Base-by-base conservation (phyloP, 2,113 vertebrate species). In the Labrus mixtus region DNA sequence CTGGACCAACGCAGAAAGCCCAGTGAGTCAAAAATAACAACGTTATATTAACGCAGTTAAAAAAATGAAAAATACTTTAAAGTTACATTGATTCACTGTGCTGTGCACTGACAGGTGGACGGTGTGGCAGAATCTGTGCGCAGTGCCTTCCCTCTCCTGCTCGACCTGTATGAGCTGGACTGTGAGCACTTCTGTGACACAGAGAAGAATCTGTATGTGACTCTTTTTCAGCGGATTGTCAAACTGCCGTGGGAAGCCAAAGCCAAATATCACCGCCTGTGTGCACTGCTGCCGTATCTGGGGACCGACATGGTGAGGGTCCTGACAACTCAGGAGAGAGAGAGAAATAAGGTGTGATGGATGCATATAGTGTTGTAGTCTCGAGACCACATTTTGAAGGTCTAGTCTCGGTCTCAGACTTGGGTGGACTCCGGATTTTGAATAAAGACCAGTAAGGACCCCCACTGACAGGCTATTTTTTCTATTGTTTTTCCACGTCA, bases 1-100 rank as follows among this genome's bases (percentile, higher is more conserved):
- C 63, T 97, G 96, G 96, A 94, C 91, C 90, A 95, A 92, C 0
- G 95, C 95, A 2, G 96, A 97, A 86, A 96, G 94, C 25, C 96
- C 89, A 9, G 97, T 97, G 91, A 96, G 92, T 87, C 48, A 7
- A 19, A 19, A 50, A 10, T 33, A 61, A 43, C 53, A 20, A 48
- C 13, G 17, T 43, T 20, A 4, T 54, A 8, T 0, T 19, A n/a
- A n/a, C n/a, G n/a, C n/a, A n/a, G n/a, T n/a, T n/a, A n/a, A n/a
- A n/a, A n/a, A n/a, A n/a, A n/a, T n/a, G n/a, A n/a, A n/a, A n/a
- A n/a, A n/a, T n/a, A n/a, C n/a, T n/a, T n/a, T n/a, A n/a, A n/a
- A n/a, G n/a, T n/a, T n/a, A n/a, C n/a, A 63, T 64, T 33, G 29
- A 23, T 10, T 19, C 0, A 33, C 25, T 29, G 15, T 56, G 16